phyloP scores from a whole-genome alignment of 1,140 invertebrate genomes.

The Neomicropteryx cornuta region DNA sequence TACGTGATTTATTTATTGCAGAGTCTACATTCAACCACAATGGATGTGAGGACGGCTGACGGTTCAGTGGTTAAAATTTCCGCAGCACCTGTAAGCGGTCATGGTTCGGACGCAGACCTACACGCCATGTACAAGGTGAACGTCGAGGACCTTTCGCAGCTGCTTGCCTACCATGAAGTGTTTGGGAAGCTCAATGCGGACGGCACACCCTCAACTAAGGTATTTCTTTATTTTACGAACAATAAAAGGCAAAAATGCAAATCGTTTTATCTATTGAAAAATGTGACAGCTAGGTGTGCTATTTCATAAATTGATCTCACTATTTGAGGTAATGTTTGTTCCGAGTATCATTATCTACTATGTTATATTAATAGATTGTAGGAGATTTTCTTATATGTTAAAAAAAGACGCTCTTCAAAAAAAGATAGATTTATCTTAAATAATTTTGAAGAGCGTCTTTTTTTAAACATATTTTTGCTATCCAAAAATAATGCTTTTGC shows the following conservation, averaged over 20 bases:
- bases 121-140: conserved; percentile 78
- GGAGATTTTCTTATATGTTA: too few relatives aligned
- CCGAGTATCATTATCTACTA: not conserved
- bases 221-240: conserved; percentile 15
- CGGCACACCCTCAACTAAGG: conserved; percentile 29
- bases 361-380: too few relatives aligned
- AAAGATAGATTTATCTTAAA: too few relatives aligned
- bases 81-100: conserved; percentile 49
- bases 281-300: not conserved
- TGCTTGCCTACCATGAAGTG: conserved; percentile 76
- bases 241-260: conserved; percentile 13
- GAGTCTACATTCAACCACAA: conserved; percentile 43
- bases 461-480: too few relatives aligned
- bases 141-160: conserved; percentile 70
- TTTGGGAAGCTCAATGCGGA: conserved; percentile 71
- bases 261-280: conserved; percentile 12
- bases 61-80: conserved; percentile 63
- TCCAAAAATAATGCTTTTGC: too few relatives aligned
- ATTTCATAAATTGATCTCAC: conserved; percentile 13
- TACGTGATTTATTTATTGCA: conserved; percentile 10
- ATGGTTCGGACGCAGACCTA: conserved; percentile 54
- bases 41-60: conserved; percentile 57
- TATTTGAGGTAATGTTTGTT: conserved; percentile 1
- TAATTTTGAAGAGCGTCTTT: too few relatives aligned
- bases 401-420: too few relatives aligned